Conservation (phyloP, 2,113 vertebrate species). For the Bungarus multicinctus region DNA sequence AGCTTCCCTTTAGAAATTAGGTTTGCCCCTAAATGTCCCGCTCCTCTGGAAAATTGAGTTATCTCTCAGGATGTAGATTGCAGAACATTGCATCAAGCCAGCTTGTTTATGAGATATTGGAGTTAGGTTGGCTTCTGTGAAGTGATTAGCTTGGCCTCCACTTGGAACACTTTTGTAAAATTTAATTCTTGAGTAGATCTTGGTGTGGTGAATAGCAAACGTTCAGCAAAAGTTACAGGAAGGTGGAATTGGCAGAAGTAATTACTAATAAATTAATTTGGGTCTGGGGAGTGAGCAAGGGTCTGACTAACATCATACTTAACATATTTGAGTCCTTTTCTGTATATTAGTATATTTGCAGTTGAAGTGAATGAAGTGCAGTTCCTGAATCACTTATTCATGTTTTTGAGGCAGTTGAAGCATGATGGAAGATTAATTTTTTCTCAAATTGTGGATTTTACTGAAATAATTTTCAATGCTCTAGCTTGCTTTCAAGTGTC, state of each 20-base stretch:
- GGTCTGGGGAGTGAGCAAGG: not conserved
- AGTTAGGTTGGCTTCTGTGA: not conserved
- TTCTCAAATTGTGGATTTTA: not conserved
- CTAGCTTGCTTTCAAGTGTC: not conserved
- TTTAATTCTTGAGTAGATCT: not conserved
- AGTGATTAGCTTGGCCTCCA: not conserved
- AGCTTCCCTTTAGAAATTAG: not conserved
- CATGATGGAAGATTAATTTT: not conserved
- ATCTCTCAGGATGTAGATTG: not conserved
- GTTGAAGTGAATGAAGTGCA: not conserved
- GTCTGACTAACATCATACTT: not conserved
- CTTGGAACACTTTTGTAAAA: not conserved
- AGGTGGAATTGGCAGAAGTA: not conserved
- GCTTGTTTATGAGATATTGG: not conserved
- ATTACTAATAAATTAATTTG: not conserved
- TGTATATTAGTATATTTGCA: not conserved
- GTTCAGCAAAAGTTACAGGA: not conserved
- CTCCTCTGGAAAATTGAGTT: not conserved
- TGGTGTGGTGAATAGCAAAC: not conserved
- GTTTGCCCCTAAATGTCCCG: not conserved
- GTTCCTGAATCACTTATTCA: not conserved
- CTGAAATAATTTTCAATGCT: not conserved
- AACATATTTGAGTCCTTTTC: too few relatives aligned
- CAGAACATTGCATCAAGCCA: not conserved
- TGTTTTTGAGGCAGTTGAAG: fast-evolving